A percentile compares a stretch with the other conserved stretches of the same genome.
phyloP scores from a whole-genome alignment of 1,140 invertebrate genomes.

The Euwallacea fornicatus region DNA sequence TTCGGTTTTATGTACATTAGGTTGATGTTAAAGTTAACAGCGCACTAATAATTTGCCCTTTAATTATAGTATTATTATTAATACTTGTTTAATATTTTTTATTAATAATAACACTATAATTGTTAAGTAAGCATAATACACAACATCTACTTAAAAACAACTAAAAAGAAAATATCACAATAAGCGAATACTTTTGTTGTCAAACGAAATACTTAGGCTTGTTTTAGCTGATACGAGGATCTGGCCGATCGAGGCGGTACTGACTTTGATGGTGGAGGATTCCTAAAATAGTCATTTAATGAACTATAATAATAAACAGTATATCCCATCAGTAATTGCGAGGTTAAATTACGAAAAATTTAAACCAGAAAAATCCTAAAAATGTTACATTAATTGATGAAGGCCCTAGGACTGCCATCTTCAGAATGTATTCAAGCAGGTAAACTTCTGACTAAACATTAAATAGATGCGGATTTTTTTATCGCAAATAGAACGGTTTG shows the following conservation, averaged over 20 bases:
- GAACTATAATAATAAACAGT: constrained; percentile 6
- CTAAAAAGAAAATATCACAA: constrained; percentile 31
- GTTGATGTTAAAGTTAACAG: too few relatives aligned
- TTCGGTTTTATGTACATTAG: too few relatives aligned
- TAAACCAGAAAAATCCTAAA: too few relatives aligned
- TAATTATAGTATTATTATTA: too few relatives aligned
- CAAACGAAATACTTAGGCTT: constrained; percentile 17
- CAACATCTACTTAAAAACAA: constrained; percentile 17
- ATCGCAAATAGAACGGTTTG: constrained; percentile 1
- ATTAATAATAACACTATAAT: background rate
- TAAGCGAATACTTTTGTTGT: constrained; percentile 13
- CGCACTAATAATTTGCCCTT: too few relatives aligned
- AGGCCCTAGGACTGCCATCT: too few relatives aligned
- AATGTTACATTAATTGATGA: too few relatives aligned
- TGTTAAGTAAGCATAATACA: constrained; percentile 9
- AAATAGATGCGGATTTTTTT: background rate
- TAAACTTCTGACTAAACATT: too few relatives aligned
- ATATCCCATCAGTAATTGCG: background rate
- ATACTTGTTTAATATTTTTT: too few relatives aligned
- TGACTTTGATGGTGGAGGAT: constrained; percentile 6
- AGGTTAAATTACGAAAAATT: too few relatives aligned
- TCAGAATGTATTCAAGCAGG: too few relatives aligned
- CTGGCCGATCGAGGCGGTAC: constrained; percentile 29
- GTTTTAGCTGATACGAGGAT: constrained; percentile 27
- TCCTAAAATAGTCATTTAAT: constrained; percentile 6